Percentiles rank a stretch among this genome's conserved stretches.
phyloP scores from a whole-genome alignment of 2,113 vertebrate genomes.

The Mola mola region DNA sequence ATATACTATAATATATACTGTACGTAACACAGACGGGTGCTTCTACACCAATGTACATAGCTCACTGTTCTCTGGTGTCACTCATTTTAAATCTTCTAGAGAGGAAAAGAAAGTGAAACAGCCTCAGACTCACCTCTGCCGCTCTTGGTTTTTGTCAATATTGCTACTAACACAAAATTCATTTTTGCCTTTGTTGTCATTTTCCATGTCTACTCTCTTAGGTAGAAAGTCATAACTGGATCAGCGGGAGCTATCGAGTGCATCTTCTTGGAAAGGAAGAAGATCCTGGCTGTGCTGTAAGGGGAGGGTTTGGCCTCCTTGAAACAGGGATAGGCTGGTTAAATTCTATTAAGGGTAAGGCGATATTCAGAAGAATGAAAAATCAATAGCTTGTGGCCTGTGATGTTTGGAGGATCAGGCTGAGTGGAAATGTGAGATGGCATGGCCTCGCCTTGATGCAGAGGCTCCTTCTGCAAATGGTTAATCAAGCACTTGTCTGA shows the following conservation, averaged over 20 bases:
- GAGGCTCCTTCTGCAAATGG: slow-evolving; percentile 67
- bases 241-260: slow-evolving; percentile 25
- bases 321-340: slow-evolving; percentile 69
- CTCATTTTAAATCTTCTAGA: neutral
- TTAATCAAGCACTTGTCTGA: slow-evolving; percentile 73
- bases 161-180: slow-evolving; percentile 25
- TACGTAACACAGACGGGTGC: neutral
- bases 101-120: slow-evolving; percentile 1
- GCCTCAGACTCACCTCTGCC: slow-evolving; percentile 62
- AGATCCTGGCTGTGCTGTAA: slow-evolving; percentile 23
- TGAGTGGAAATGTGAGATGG: slow-evolving; percentile 86
- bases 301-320: slow-evolving; percentile 56
- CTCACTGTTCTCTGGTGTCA: neutral
- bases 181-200: slow-evolving; percentile 23
- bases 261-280: slow-evolving; percentile 22
- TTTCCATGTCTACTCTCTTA: slow-evolving; percentile 64
- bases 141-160: slow-evolving; percentile 38
- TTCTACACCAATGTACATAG: no score
- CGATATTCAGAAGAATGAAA: slow-evolving; percentile 74
- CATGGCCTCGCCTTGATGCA: slow-evolving; percentile 42
- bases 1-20: no score
- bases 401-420: slow-evolving; percentile 82
- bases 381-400: slow-evolving; percentile 80
- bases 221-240: slow-evolving; percentile 34
- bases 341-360: slow-evolving; percentile 72